Percentiles rank a stretch among this genome's conserved stretches.
phyloP scores from a whole-genome alignment of 2,888 invertebrate species.

The Rhyacophila evoluta region DNA sequence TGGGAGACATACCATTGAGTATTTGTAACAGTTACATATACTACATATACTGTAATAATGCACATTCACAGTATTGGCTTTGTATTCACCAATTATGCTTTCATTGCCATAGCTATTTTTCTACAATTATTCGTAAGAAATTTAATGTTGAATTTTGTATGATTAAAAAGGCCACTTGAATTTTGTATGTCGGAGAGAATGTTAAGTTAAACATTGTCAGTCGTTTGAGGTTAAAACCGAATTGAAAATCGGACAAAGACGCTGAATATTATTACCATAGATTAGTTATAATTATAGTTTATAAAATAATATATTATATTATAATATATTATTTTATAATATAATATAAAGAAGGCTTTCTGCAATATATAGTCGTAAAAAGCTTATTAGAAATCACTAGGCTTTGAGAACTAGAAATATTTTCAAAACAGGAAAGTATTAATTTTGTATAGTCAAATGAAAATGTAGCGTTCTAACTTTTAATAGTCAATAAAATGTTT shows the following conservation, averaged over 20 bases:
- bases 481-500: constrained; percentile 19
- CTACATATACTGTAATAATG: background rate
- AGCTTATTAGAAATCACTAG: constrained; percentile 46
- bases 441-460: constrained; percentile 21
- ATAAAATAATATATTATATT: background rate
- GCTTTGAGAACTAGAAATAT: constrained; percentile 30
- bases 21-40: no score
- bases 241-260: background rate
- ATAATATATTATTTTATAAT: background rate
- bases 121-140: background rate
- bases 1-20: background rate
- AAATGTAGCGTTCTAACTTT: background rate
- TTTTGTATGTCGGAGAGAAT: no score
- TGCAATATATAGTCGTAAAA: constrained; percentile 30
- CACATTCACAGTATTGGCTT: background rate
- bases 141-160: background rate
- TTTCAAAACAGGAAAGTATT: constrained; percentile 36
- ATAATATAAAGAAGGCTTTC: constrained; percentile 26
- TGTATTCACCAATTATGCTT: background rate
- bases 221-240: no score
- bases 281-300: background rate
- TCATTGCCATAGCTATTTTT: background rate
- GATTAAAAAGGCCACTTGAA: background rate
- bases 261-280: background rate
- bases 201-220: background rate